Base-by-base conservation (phyloP, 2,113 vertebrate species). In the Reinhardtius hippoglossoides region DNA sequence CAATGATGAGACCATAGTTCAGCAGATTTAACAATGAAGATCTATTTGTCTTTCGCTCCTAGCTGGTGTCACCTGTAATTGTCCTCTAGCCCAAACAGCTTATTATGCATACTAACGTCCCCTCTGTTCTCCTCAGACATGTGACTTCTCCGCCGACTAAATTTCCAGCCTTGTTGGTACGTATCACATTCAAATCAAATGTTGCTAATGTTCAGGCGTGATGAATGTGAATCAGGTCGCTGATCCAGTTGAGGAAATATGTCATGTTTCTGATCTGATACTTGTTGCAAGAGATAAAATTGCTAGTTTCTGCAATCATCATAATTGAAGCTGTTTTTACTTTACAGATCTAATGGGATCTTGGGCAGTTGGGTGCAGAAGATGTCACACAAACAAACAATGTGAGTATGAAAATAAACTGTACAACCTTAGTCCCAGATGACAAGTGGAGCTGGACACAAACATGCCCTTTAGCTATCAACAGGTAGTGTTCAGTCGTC, bases 181-280 rank as follows among this genome's bases (percentile, higher is more conserved):
- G 80, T 50, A 10, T 35, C 5, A 0, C 16, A 0, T 24, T 12
- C 0, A 2, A 1, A 21, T 20, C 8, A 2, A 0, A 0, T 71
- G 4, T 1, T 1, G 3, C 0, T 5, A 10, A 13, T 1, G 12
- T 20, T 89, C 84, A 74, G 88, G 88, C 27, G 37, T 88, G 94
- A 95, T 95, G 94, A 90, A 13, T 80, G 8, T 67, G 94, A 96
- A 96, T 95, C 94, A 95, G 95, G 95, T 96, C 94, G 48, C 95
- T 93, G 93, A 96, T 93, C 83, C 61, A 48, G 26, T 94, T 95
- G 95, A 95, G 91, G 94, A 95, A 24, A 68, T 0, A 2, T 1
- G 1, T 76, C 23, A 54, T 21, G 31, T 64, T 69, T 87, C 94
- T 94, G 92, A 94, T 90, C 80, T 84, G 84, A 1, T 31, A 31